Evolutionary conservation across 2,888 invertebrate genomes (phyloP), one percentile per base, ranked within the genome.

Genomic region (Heliconius ismenius): DNA sequence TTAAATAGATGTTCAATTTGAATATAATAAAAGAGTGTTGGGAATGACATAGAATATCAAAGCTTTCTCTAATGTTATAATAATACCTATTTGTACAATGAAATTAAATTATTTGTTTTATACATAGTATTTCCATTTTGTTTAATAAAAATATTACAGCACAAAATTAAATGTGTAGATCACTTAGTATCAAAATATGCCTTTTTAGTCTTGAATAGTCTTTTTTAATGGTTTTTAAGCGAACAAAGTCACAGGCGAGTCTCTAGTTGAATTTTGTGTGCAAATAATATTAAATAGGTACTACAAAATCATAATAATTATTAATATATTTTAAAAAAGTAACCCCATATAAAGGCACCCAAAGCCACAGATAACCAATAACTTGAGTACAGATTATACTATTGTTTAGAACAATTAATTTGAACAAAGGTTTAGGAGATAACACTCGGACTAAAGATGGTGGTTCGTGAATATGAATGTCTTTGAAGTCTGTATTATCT

Each of bases 371-470:
- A 78, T 76, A 79, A 79, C 75, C 74, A 76, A 78, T 76, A 79
- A 79, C 77, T 79, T 58, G 73, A 69, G 75, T 63, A 77, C 73
- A 79, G 77, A 79, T 79, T 78, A 75, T 36, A 64, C 78, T 73
- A 79, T 79, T 78, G 78, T 79, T 65, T 64, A 73, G 78, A 72
- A 76, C 78, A 76, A 79, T 79, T 78, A 79, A 78, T 78, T 78
- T 62, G 63, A 73, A 80, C 80, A 80, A 80, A 76, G 80, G 74
- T 75, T 49, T 49, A 74, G 75, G 67, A 70, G 75, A 79, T 75
- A 75, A 28, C 64, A 65, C 73, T 76, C 32, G 36, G 69, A 76
- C 72, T 72, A 76, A 76, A 76, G 76, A 76, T 72, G 76, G 76
- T 63, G 64, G 70, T 73, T 73, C 39, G 72, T 60, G 72, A 62